Evolutionary conservation across 2,888 invertebrate species (phyloP).

Genomic region (Drosophila subquinaria): DNA sequence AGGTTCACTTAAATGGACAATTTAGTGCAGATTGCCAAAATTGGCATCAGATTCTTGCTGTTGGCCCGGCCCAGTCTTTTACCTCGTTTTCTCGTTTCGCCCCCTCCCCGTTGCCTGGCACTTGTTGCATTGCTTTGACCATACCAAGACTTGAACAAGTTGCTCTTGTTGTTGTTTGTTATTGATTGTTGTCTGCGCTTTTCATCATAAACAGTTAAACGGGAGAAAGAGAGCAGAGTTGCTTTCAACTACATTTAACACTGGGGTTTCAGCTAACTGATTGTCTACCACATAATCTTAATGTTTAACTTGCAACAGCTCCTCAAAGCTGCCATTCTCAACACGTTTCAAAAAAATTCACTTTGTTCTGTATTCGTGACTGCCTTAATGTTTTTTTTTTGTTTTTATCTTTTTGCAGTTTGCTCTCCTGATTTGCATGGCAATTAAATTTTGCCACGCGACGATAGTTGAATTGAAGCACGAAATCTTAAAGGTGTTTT

Average conservation of each 20-base stretch:
- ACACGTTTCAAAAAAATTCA: conserved; percentile 48
- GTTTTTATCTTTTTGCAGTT: conserved; percentile 28
- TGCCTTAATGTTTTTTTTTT: conserved; percentile 28
- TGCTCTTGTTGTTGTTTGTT: conserved; percentile 36
- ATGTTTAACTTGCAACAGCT: conserved; percentile 35
- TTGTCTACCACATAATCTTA: conserved; percentile 28
- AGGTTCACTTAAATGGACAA: conserved; percentile 75
- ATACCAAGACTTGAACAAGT: conserved; percentile 67
- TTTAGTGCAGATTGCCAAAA: conserved; percentile 78
- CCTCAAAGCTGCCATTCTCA: conserved; percentile 39
- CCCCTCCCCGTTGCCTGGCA: conserved; percentile 34
- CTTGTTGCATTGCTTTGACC: conserved; percentile 72
- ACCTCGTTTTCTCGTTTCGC: conserved; percentile 10
- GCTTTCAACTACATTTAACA: conserved; percentile 12
- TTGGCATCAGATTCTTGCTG: conserved; percentile 67
- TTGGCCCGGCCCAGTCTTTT: conserved; percentile 25
- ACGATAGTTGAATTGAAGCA: conserved; percentile 53
- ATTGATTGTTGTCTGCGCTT: conserved; percentile 52
- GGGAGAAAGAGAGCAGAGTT: conserved; percentile 10
- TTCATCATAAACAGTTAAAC: conserved; percentile 65
- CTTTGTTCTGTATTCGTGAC: conserved; percentile 58
- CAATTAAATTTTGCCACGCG: conserved; percentile 76
- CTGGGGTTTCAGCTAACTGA: conserved; percentile 7
- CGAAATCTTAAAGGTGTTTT: conserved; percentile 17
- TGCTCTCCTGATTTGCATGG: conserved; percentile 55